A percentile compares a stretch with the other conserved stretches of the same genome.
Conservation (phyloP, 2,888 invertebrate genomes). For the Gymnoscelis rufifasciata region DNA sequence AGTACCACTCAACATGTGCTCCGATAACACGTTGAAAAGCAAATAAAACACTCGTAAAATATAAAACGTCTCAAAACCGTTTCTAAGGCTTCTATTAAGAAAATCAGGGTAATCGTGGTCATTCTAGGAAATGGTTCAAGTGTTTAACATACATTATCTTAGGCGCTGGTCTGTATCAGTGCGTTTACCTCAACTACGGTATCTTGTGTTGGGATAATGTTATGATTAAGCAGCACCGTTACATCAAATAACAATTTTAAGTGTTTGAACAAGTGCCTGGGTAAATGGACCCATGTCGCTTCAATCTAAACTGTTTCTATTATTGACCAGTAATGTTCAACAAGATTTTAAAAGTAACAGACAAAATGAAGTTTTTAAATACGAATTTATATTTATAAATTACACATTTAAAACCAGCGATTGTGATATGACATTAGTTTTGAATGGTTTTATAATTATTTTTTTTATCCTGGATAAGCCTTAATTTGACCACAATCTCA, state of each 20-base stretch:
- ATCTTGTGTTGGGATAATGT: constrained; percentile 45
- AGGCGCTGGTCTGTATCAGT: constrained; percentile 33
- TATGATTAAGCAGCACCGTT: constrained; percentile 53
- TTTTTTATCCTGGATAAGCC: no score
- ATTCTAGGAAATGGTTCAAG: constrained; percentile 51
- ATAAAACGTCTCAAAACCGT: constrained; percentile 18
- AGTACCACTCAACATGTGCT: constrained; percentile 11
- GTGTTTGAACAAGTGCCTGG: constrained; percentile 22
- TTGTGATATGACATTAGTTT: no score
- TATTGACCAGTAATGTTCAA: neutral
- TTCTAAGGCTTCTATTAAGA: constrained; percentile 24
- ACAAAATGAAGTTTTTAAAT: no score
- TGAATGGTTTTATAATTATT: no score
- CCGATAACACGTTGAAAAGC: constrained; percentile 14
- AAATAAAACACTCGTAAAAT: constrained; percentile 17
- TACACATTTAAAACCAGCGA: no score
- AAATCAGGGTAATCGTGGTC: constrained; percentile 26
- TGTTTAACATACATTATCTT: constrained; percentile 57
- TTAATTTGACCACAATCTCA: no score
- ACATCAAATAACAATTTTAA: constrained; percentile 27
- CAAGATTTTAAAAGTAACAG: no score
- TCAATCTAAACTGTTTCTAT: neutral
- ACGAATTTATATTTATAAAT: no score
- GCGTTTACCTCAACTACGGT: constrained; percentile 18
- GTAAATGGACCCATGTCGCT: neutral